Base-by-base conservation (phyloP, 92 coral and sea anemone genomes). In the Pocillopora grandis region DNA sequence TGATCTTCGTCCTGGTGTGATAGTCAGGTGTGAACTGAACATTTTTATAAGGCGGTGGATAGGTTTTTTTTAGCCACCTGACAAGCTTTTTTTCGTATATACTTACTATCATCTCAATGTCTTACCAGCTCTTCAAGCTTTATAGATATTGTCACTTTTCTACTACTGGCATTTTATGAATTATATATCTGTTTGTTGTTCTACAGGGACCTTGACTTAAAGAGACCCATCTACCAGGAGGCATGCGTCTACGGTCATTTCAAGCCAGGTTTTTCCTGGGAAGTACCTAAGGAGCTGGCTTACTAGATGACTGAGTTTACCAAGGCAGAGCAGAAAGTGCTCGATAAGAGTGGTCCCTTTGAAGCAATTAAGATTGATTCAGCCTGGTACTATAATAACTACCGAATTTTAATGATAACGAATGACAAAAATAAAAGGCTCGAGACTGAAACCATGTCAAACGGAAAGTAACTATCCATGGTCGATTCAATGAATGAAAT, bases 201-300 rank as follows among this genome's bases (percentile, higher is more conserved):
- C 78, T 77, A 18, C 82, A 96, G 99, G 96, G 98, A 88, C 49
- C 94, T 96, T 80, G 93, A 96, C 76, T 80, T 96, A 71, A 94
- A 90, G 72, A 91, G 91, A 68, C 99, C 99, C 52, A 87, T 96
- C 75, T 96, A 94, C 84, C 97, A 95, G 84, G 85, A 88, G 66
- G 62, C 97, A 19, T 96, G 98, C 68, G 93, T 88, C 61, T 96
- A 96, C 79, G 99, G 99, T 71, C 99, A 96, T 85, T 96, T 96
- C 85, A 96, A 96, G 77, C 92, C 95, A 77, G 99, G 99, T 16
- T 96, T 96, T 56, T 86, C 98, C 14, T 96, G 99, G 99, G 99
- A 96, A 86, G 86, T 75, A 21, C 99, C 99, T 33, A 96, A 96
- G 79, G 78, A 89, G 77, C 90, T 96, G 71, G 76, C 64, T 56